Conservation (phyloP, 2,797 vertebrate genomes). For the Poliocrania exsul region DNA sequence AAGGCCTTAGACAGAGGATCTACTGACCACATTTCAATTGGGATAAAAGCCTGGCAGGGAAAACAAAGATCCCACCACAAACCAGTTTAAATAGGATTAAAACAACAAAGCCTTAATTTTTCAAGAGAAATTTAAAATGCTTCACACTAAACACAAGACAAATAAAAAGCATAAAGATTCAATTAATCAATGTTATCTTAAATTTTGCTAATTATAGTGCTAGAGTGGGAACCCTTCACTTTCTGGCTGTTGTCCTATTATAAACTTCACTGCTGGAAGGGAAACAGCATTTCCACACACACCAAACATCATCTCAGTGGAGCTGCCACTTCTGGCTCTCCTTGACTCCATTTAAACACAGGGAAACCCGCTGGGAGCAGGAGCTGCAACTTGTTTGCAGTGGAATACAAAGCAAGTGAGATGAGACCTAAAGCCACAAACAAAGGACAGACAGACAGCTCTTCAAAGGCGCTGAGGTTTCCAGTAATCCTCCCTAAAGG, state of each 20-base stretch:
- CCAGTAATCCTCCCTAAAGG: constrained; percentile 28
- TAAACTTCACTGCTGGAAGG: background rate
- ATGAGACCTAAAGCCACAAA: constrained; percentile 11
- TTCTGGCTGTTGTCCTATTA: background rate
- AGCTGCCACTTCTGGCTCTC: background rate
- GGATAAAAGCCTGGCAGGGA: background rate
- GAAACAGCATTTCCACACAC: background rate
- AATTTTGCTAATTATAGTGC: background rate
- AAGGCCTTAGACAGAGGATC: background rate
- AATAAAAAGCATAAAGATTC: background rate
- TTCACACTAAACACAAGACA: background rate
- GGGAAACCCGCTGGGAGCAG: constrained; percentile 39
- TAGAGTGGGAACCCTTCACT: background rate
- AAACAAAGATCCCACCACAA: background rate
- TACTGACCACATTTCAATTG: background rate
- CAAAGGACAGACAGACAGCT: constrained; percentile 35
- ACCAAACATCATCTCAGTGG: background rate
- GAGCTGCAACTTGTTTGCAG: constrained; percentile 26
- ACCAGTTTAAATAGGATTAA: constrained; percentile 7
- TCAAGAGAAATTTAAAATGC: constrained; percentile 1
- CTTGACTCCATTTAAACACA: background rate
- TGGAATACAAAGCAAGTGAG: background rate
- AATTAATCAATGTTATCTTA: background rate
- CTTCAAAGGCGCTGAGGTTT: constrained; percentile 18
- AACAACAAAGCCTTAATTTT: constrained; percentile 5